Evolutionary conservation across 2,888 invertebrate genomes (phyloP), one percentile per base, ranked within the genome.

Genomic region (Ischnus inquisitorius): DNA sequence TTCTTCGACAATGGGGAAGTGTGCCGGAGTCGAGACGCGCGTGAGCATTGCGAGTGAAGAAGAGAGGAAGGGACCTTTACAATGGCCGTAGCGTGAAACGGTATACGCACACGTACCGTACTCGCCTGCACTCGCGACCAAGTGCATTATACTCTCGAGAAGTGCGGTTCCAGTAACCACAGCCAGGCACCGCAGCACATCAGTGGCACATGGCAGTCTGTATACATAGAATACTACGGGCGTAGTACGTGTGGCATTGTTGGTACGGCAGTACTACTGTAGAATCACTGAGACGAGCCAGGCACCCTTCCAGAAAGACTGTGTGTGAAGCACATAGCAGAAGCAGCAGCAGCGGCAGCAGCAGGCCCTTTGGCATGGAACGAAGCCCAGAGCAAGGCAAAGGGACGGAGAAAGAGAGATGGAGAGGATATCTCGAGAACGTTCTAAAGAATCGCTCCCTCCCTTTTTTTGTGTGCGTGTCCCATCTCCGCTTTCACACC

Each of bases 71-170:
- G 87, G 84, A 67, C 87, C 85, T 89, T 88, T 79, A 90, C 90
- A 90, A 90, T 90, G 84, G 88, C 25, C 86, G 89, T 89, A 91
- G 91, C 88, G 85, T 87, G 90, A 91, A 89, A 89, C 91, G 90
- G 90, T 88, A 89, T 88, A 82, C 87, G 87, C 85, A 71, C 84
- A 65, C 80, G 68, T 41, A 46, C 71, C 51, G 34, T 43, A 25
- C 46, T 77, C 77, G 68, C 68, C 34, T 69, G 77, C 65, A 77
- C 48, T 65, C 34, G 19, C 64, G 22, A 87, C 88, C 87, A 88
- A 90, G 89, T 88, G 89, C 88, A 90, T 91, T 90, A 88, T 87
- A 88, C 88, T 87, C 84, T 83, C 74, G 79, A 85, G 87, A 80
- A 82, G 71, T 28, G 28, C 19, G 41, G 60, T 62, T 41, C 60